These are phyloP conservation scores for Lepidonotus clava DNA, from an alignment of 2,888 invertebrate genomes.

Conservation along the genomic window DNA sequence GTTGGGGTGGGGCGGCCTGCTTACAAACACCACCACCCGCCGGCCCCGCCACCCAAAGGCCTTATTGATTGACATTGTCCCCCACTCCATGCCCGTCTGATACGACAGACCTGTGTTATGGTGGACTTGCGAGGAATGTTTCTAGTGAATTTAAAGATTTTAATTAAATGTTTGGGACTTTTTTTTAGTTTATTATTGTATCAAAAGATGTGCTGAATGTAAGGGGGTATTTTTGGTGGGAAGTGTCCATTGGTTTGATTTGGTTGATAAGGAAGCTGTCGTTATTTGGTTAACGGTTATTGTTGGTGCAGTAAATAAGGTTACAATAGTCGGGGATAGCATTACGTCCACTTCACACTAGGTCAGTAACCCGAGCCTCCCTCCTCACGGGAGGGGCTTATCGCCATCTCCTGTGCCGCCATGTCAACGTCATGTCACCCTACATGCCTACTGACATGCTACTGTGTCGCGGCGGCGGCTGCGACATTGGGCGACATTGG, in stretches of 20 bases:
- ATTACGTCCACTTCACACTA: neutral
- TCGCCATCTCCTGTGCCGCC: too few relatives aligned
- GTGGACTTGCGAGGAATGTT: too few relatives aligned
- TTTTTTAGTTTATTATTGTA: too few relatives aligned
- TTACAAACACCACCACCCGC: neutral
- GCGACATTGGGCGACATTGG: neutral
- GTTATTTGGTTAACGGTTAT: too few relatives aligned
- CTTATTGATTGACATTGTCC: neutral
- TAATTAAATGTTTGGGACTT: too few relatives aligned
- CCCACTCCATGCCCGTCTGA: neutral
- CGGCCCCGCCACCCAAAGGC: neutral
- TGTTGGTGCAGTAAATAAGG: too few relatives aligned
- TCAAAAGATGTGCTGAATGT: too few relatives aligned
- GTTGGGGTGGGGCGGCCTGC: neutral
- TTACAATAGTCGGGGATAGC: neutral
- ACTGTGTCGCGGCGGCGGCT: neutral
- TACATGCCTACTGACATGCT: neutral
- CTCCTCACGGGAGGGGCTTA: neutral
- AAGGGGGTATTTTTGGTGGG: too few relatives aligned
- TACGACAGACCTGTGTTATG: neutral
- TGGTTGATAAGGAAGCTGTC: too few relatives aligned
- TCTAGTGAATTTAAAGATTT: too few relatives aligned
- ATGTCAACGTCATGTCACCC: slow-evolving; percentile 3
- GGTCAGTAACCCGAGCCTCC: neutral
- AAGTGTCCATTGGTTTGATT: too few relatives aligned